These are phyloP conservation scores for Bostrychus sinensis DNA, from an alignment of 2,113 vertebrate genomes.

Conservation along the genomic window DNA sequence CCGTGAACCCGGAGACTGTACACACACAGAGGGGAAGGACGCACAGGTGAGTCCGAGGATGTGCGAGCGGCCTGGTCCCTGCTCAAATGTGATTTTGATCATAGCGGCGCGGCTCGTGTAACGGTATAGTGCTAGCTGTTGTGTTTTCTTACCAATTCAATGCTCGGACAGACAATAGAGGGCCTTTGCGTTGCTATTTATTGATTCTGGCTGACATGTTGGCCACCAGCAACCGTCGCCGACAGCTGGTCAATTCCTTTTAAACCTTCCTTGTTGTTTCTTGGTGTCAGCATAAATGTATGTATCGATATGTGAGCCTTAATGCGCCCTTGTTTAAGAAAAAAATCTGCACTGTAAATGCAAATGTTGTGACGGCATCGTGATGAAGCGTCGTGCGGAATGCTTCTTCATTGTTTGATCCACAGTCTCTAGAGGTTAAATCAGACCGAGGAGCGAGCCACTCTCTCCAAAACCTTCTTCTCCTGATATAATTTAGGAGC, in stretches of 20 bases:
- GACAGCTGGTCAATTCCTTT: conserved; percentile 47
- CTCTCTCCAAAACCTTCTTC: conserved; percentile 22
- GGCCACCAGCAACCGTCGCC: conserved; percentile 66
- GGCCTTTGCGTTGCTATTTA: conserved; percentile 60
- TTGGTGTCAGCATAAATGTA: conserved; percentile 8
- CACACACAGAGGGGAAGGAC: conserved; percentile 78
- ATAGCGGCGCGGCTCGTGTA: conserved; percentile 45
- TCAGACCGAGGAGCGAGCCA: conserved; percentile 58
- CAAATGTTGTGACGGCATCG: conserved; percentile 34
- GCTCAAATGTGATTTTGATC: conserved; percentile 41
- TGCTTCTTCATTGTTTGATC: conserved; percentile 83
- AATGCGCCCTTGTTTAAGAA: background rate
- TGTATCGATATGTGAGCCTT: background rate
- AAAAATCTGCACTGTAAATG: conserved; percentile 8
- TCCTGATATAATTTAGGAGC: conserved; percentile 21
- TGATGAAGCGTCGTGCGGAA: conserved; percentile 49
- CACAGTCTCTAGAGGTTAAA: conserved; percentile 81
- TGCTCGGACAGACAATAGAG: conserved; percentile 76
- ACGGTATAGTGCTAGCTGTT: conserved; percentile 17
- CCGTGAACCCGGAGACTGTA: conserved; percentile 82
- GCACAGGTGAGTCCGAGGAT: conserved; percentile 86
- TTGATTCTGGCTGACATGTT: conserved; percentile 72
- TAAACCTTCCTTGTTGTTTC: conserved; percentile 34
- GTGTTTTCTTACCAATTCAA: conserved; percentile 39
- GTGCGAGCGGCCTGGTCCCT: conserved; percentile 67